Percentiles rank a stretch among this genome's conserved stretches.
Evolutionary conservation across 2,888 invertebrate species (phyloP).

Genomic region (Portevinia maculata): DNA sequence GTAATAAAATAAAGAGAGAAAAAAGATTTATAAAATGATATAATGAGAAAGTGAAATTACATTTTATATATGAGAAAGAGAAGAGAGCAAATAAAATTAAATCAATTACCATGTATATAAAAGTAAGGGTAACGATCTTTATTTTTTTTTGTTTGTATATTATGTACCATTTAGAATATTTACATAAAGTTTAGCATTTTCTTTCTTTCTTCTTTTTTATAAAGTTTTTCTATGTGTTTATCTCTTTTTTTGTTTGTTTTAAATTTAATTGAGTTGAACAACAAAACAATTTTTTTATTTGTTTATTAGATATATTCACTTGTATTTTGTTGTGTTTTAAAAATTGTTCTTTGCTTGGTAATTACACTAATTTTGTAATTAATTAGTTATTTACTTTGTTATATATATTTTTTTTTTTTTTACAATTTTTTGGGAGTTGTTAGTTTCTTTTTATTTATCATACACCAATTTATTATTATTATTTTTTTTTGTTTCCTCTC

Average conservation of each 20-base stretch:
- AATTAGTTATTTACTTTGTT: slow-evolving; percentile 42
- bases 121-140: slow-evolving; percentile 40
- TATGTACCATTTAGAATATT: slow-evolving; percentile 67
- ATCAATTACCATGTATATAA: slow-evolving; percentile 51
- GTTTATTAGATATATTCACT: slow-evolving; percentile 47
- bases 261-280: slow-evolving; percentile 50
- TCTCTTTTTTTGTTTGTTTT: slow-evolving; percentile 21
- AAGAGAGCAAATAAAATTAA: slow-evolving; percentile 54
- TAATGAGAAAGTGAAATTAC: slow-evolving; percentile 52
- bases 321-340: slow-evolving; percentile 33
- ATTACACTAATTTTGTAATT: slow-evolving; percentile 69
- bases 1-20: slow-evolving; percentile 50
- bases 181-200: slow-evolving; percentile 58
- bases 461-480: slow-evolving; percentile 67
- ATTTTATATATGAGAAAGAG: slow-evolving; percentile 37
- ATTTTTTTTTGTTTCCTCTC: slow-evolving; percentile 29
- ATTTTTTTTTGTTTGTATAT: slow-evolving; percentile 44
- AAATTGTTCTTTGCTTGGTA: slow-evolving; percentile 54
- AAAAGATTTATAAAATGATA: slow-evolving; percentile 50
- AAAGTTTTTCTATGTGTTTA: slow-evolving; percentile 6
- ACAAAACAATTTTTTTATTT: slow-evolving; percentile 38
- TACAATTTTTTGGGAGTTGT: slow-evolving; percentile 57
- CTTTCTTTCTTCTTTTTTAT: slow-evolving; percentile 28
- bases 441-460: slow-evolving; percentile 68
- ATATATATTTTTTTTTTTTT: slow-evolving; percentile 31